Percentiles rank a stretch among this genome's conserved stretches.
Evolutionary conservation across 2,797 vertebrate species (phyloP).

Genomic region (Spheniscus humboldti): DNA sequence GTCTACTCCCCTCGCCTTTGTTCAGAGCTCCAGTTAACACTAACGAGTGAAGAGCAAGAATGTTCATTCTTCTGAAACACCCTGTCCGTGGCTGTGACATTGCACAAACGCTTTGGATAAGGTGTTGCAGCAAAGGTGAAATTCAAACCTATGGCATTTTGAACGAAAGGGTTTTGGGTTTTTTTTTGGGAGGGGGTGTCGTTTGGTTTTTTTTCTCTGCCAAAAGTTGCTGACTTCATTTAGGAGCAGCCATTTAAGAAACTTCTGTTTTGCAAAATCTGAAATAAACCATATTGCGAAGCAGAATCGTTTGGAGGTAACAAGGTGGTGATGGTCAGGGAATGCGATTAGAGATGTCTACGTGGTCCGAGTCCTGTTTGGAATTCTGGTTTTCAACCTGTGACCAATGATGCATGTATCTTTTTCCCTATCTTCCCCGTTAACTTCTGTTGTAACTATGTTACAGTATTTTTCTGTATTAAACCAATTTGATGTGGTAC

Average conservation of each 20-base stretch:
- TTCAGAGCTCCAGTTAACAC: neutral
- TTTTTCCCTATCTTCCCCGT: neutral
- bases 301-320: neutral
- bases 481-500: neutral
- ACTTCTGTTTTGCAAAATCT: neutral
- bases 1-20: neutral
- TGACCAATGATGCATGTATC: neutral
- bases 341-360: neutral
- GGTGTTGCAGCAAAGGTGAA: neutral
- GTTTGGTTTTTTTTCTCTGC: neutral
- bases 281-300: neutral
- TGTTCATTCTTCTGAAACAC: neutral
- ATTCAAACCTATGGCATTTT: neutral
- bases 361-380: neutral
- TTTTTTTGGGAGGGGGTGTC: no score
- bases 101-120: neutral
- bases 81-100: neutral
- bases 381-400: neutral
- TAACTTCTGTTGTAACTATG: neutral
- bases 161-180: neutral
- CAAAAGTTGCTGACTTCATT: neutral
- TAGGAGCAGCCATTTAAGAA: neutral
- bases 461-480: neutral
- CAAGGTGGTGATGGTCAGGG: neutral
- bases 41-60: neutral